Base-by-base conservation (phyloP, 2,113 vertebrate species). In the Sinocyclocheilus rhinocerous region DNA sequence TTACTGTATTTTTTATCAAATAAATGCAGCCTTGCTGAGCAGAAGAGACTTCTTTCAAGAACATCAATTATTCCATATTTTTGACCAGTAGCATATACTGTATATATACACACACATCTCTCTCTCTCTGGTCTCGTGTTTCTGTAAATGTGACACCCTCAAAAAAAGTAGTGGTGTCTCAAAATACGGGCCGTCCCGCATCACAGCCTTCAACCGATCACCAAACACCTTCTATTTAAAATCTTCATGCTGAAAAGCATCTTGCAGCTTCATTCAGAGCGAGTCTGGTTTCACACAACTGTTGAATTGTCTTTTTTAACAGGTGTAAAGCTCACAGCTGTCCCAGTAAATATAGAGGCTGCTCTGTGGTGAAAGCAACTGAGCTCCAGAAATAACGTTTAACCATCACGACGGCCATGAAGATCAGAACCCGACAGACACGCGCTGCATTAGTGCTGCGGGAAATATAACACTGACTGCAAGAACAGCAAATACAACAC, bases 331-430 rank as follows among this genome's bases (percentile, higher is more conserved):
- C 79, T 26, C 61, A 59, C 33, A 45, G 55, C 52, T 20, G 20
- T 16, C 10, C 0, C 12, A 77, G 48, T 18, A 81, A 65, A 18
- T 48, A 48, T 36, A 81, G 59, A 76, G 5, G 22, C 79, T 39
- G 79, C n/a, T 57, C 76, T 78, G 69, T 10, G 69, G 18, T 12
- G 50, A 78, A 77, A 78, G 9, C 79, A 81, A 29, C 39, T 67
- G 79, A 81, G 39, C 79, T 81, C 79, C 79, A 67, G 42, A 81
- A 81, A 81, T 81, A 81, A 20, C 15, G 24, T 79, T 61, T 45
- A 45, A 59, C 24, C 45, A 12, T 15, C 22, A 4, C 3, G 4
- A 63, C 6, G 24, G 24, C 48, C 48, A 5, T 77, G 76, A 77
- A 16, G 48, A 26, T 3, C 12, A 20, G 36, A 22, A 22, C 26